Base-by-base conservation (phyloP, 35 echinoderm and acorn worm species). In the Chiridota heheva region DNA sequence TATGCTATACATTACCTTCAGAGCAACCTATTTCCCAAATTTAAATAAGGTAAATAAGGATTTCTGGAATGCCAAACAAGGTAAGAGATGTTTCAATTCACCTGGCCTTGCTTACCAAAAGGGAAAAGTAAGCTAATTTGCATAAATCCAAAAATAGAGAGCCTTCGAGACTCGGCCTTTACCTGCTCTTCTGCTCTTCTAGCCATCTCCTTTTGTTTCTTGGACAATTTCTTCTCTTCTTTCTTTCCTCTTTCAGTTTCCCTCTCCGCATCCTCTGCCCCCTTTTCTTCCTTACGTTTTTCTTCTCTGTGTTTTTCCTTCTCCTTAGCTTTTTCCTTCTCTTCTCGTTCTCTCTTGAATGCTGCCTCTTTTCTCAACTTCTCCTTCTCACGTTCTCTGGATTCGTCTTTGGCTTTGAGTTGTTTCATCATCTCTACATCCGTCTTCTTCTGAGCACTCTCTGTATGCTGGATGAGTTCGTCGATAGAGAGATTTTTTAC, bases 171-270 rank as follows among this genome's bases (percentile, higher is more conserved):
- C 48, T 13, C 12, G 22, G 48, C 12, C 12, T 53, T 48, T 15
- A 17, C 10, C 28, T 72, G 25, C 53, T 58, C 58, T 31, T 31
- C 51, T 74, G 20, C 31, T 3, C 38, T 60, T 84, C 42, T 75
- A 33, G 5, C 7, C n/a, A 24, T 81, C 76, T 81, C 85, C 25
- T 53, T 27, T 35, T 42, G 4, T 47, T 81, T 67, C 42, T 70
- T 42, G 4, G 7, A 20, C 40, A 46, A 42, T 47, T 67, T 22
- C 32, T 78, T 58, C 15, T 44, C 45, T 56, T 58, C 8, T 43
- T 53, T 42, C 31, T 32, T 37, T 72, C 24, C 6, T 12, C 69
- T 8, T 36, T 45, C 8, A 8, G 13, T 15, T 27, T 65, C 26
- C 20, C 40, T 20, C 40, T 15, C 40, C 18, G 57, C 36, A 6